Evolutionary conservation across 1,140 invertebrate genomes (phyloP).

Genomic region (honey bee (Apis mellifera)): Amel_HAv3.1 CM009932.2:11019501-11020000

Average conservation of each 20-base stretch:
- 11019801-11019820: conserved; percentile 4
- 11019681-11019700: not conserved
- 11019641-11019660: not conserved
- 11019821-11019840: not conserved
- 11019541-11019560: too few relatives aligned
- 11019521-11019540: too few relatives aligned
- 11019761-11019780: not conserved
- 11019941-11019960: not conserved
- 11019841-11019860: not conserved
- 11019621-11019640: not conserved
- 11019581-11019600: too few relatives aligned
- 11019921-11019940: too few relatives aligned
- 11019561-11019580: too few relatives aligned
- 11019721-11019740: not conserved
- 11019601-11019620: too few relatives aligned
- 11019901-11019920: not conserved
- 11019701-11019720: not conserved
- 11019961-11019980: not conserved
- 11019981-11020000: not conserved
- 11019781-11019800: not conserved
- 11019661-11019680: not conserved
- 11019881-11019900: not conserved
- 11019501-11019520: too few relatives aligned
- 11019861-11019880: not conserved
- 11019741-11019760: too few relatives aligned